Base-by-base conservation (phyloP, 2,797 vertebrate genomes). In the Lindbergichthys nudifrons region DNA sequence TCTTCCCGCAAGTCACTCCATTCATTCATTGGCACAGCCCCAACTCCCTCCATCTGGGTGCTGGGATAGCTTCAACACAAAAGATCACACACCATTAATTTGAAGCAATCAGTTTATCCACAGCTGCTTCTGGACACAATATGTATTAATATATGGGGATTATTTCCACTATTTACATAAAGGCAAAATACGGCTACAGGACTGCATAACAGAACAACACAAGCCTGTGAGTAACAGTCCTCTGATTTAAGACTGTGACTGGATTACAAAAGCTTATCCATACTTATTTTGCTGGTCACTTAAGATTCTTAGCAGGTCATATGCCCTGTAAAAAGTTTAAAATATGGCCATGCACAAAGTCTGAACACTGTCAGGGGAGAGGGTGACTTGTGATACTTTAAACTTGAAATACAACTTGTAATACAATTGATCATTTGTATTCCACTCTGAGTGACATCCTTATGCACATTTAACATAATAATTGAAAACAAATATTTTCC, bases 281-380 rank as follows among this genome's bases (percentile, higher is more conserved):
- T 87, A 87, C 85, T 90, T 92, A 87, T 92, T 93, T 90, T 88
- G 82, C 82, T 85, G 82, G 66, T 82, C 79, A 86, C 79, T 88
- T 92, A 93, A 93, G 88, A 83, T 85, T 88, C 90, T 94, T 94
- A 94, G 80, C 79, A 65, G 89, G 92, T 95, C 94, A 95, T 94
- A 93, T 92, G 92, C n/a, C 57, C 53, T 75, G 77, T 87, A 87
- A 89, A 79, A 86, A 80, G 73, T 75, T 79, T 83, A 76, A 90
- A 91, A 87, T 86, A 86, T 83, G 76, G 70, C 69, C 62, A 58
- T 10, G 70, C 50, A 78, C 65, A 77, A 75, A 80, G 72, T 50
- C 61, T 70, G 65, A 70, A 54, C 82, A 65, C 64, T 84, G 77
- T 75, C 66, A 39, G 57, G 30, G 12, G 56, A 53, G 51, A 48